These are phyloP conservation scores for Cephalophus harveyi DNA, from an alignment of 2,113 vertebrate genomes.

Conservation along the genomic window DNA sequence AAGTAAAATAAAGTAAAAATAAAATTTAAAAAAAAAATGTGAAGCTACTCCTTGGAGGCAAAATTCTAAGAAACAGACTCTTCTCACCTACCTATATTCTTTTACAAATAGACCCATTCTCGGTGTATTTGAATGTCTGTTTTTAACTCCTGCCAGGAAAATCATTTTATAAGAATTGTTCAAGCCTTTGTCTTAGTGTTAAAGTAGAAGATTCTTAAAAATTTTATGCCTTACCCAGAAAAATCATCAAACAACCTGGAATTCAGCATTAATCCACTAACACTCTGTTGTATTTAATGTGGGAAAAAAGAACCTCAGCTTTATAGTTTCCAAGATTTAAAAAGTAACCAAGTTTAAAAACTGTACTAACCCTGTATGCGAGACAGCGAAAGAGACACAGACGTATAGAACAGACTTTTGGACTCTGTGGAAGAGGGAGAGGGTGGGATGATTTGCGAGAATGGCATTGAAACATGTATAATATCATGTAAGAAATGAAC, in stretches of 20 bases:
- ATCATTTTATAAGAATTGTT: background rate
- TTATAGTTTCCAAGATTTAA: background rate
- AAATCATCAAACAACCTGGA: background rate
- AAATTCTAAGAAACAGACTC: background rate
- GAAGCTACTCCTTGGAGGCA: background rate
- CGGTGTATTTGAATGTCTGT: background rate
- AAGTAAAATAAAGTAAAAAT: too few species aligned
- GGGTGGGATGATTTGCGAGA: too few species aligned
- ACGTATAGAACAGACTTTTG: too few species aligned
- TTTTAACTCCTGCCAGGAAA: constrained; percentile 11
- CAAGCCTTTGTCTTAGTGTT: background rate
- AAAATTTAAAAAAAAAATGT: background rate
- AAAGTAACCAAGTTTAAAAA: background rate
- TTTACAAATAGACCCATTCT: background rate
- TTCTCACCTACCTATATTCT: background rate
- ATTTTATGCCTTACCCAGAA: background rate
- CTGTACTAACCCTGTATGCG: background rate
- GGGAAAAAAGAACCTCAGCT: background rate
- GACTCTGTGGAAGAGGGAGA: too few species aligned
- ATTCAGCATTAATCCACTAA: background rate
- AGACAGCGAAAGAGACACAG: too few species aligned
- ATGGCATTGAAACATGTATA: too few species aligned
- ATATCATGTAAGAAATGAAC: too few species aligned
- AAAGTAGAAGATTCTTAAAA: background rate
- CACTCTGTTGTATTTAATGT: background rate